Conservation (phyloP, 1,140 invertebrate species). For the Diorhabda carinulata region DNA sequence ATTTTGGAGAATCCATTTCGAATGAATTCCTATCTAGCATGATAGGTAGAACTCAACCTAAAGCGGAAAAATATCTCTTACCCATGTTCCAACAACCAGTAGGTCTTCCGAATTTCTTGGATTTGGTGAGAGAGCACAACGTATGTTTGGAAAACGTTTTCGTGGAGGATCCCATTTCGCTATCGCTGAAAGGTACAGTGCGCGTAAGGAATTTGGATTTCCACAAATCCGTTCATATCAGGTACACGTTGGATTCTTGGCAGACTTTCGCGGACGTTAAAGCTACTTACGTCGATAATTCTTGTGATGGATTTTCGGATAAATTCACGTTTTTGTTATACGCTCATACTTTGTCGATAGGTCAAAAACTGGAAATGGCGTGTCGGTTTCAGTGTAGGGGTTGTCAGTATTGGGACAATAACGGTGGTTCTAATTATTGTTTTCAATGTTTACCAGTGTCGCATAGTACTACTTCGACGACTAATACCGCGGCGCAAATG, state of each 20-base stretch:
- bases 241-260: slow-evolving; percentile 87
- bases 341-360: slow-evolving; percentile 65
- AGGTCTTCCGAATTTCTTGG: slow-evolving; percentile 70
- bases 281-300: slow-evolving; percentile 79
- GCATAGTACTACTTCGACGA: slow-evolving; percentile 24
- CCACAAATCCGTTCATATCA: slow-evolving; percentile 83
- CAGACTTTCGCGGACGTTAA: slow-evolving; percentile 75
- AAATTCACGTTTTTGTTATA: slow-evolving; percentile 77
- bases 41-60: not conserved
- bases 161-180: slow-evolving; percentile 64
- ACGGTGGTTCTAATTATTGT: slow-evolving; percentile 77
- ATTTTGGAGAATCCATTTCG: slow-evolving; percentile 38
- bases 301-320: slow-evolving; percentile 90
- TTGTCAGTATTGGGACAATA: slow-evolving; percentile 88
- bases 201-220: slow-evolving; percentile 87
- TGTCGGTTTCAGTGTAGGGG: slow-evolving; percentile 78
- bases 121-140: slow-evolving; percentile 64
- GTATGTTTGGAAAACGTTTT: slow-evolving; percentile 83
- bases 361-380: slow-evolving; percentile 75
- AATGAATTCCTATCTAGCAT: slow-evolving; percentile 14
- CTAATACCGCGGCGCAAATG: slow-evolving; percentile 12
- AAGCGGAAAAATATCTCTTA: slow-evolving; percentile 56
- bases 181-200: slow-evolving; percentile 80
- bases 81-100: slow-evolving; percentile 82
- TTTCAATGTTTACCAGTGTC: slow-evolving; percentile 70